These are phyloP conservation scores for Neosilurus mollespiculum DNA, from an alignment of 2,797 vertebrate species.

Conservation along the genomic window DNA sequence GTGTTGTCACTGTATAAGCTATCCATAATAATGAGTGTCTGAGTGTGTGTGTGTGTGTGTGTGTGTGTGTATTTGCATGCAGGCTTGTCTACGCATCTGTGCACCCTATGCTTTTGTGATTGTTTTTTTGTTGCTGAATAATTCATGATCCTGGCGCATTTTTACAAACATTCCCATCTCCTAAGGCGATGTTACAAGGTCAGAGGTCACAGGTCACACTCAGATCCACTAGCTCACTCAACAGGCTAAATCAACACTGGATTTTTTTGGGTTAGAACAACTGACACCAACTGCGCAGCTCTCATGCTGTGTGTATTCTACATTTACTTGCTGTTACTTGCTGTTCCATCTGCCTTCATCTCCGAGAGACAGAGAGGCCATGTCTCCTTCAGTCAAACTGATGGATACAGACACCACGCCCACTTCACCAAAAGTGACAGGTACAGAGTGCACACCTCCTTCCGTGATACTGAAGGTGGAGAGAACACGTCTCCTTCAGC, in stretches of 20 bases:
- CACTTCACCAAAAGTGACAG: too few relatives aligned
- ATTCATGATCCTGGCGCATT: constrained; percentile 69
- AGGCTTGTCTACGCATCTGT: constrained; percentile 19
- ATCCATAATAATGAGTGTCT: constrained; percentile 43
- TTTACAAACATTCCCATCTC: constrained; percentile 58
- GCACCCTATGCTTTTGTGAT: constrained; percentile 18
- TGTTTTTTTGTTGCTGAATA: constrained; percentile 53
- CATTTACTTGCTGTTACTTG: background rate
- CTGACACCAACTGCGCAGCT: background rate
- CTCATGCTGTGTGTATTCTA: background rate
- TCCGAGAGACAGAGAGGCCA: background rate
- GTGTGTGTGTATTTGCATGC: constrained; percentile 20
- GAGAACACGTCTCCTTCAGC: background rate
- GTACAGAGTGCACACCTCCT: background rate
- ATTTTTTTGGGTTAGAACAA: constrained; percentile 26
- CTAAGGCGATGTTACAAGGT: constrained; percentile 50
- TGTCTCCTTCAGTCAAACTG: background rate
- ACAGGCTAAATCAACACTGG: constrained; percentile 34
- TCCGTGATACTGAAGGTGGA: background rate
- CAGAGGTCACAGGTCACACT: constrained; percentile 57
- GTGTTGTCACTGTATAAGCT: constrained; percentile 31
- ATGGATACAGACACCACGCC: background rate
- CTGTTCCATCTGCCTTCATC: background rate
- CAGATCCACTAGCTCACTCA: constrained; percentile 48
- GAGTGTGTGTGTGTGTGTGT: constrained; percentile 31